These are phyloP conservation scores for Gallinago undulata DNA, from an alignment of 2,113 vertebrate genomes.

Conservation along the genomic window DNA sequence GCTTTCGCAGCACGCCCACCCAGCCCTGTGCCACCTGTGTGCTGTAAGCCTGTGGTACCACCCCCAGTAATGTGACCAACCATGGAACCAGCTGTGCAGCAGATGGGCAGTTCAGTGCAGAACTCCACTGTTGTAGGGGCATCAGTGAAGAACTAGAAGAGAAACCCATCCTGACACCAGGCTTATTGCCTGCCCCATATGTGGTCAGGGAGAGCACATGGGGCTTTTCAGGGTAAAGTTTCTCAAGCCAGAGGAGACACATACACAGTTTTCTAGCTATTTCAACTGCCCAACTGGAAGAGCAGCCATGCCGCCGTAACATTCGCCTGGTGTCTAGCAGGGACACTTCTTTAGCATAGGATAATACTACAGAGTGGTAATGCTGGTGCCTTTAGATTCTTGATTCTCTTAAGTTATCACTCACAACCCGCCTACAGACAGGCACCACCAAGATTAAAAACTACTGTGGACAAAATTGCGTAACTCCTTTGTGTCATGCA, in stretches of 20 bases:
- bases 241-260: not conserved
- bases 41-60: rapidly evolving
- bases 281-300: not conserved
- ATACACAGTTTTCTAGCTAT: not conserved
- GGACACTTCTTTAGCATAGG: not conserved
- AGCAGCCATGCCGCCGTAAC: not conserved
- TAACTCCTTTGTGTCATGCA: not conserved
- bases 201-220: not conserved
- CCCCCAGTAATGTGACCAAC: rapidly evolving
- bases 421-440: not conserved
- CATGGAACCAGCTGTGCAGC: not conserved
- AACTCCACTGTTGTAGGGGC: not conserved
- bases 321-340: not conserved
- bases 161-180: not conserved
- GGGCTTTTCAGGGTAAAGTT: not conserved
- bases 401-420: not conserved
- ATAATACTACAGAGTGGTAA: not conserved
- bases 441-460: not conserved
- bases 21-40: not conserved
- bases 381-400: not conserved
- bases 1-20: not conserved
- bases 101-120: not conserved
- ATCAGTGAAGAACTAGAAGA: not conserved
- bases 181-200: not conserved
- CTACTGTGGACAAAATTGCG: not conserved